Percentiles rank a stretch among this genome's conserved stretches.
Conservation (phyloP, 2,888 invertebrate genomes). For the Phyllotreta cruciferae region DNA sequence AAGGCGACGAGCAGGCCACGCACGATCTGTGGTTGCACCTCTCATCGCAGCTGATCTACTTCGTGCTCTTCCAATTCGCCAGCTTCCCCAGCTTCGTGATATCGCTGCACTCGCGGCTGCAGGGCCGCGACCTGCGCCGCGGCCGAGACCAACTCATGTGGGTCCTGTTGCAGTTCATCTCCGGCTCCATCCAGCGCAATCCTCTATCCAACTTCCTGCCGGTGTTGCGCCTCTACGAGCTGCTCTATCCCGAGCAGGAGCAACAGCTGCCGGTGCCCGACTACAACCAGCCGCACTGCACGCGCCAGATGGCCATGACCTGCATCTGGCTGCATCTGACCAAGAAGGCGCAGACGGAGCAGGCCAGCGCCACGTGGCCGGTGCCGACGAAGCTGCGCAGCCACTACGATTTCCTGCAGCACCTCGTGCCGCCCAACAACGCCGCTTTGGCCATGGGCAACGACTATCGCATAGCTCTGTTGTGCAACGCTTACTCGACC, state of each 20-base stretch:
- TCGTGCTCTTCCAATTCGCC: slow-evolving; percentile 93
- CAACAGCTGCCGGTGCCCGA: slow-evolving; percentile 90
- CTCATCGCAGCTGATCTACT: slow-evolving; percentile 92
- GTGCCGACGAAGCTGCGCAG: slow-evolving; percentile 55
- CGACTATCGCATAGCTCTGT: slow-evolving; percentile 88
- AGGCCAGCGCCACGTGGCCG: slow-evolving; percentile 65
- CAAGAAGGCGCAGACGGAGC: slow-evolving; percentile 90
- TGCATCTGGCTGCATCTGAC: slow-evolving; percentile 97
- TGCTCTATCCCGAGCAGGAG: slow-evolving; percentile 92
- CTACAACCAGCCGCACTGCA: slow-evolving; percentile 83
- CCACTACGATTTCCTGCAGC: slow-evolving; percentile 79
- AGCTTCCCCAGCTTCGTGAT: slow-evolving; percentile 92
- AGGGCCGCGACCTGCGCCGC: slow-evolving; percentile 75
- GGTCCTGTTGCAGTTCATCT: slow-evolving; percentile 95
- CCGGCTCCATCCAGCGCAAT: slow-evolving; percentile 94
- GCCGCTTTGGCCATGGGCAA: slow-evolving; percentile 77
- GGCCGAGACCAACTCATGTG: slow-evolving; percentile 98
- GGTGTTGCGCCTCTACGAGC: slow-evolving; percentile 88
- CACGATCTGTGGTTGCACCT: slow-evolving; percentile 93
- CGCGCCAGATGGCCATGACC: slow-evolving; percentile 91
- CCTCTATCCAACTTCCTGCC: slow-evolving; percentile 88
- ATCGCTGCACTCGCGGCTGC: slow-evolving; percentile 77
- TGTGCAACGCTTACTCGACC: slow-evolving; percentile 95
- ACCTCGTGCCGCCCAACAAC: slow-evolving; percentile 77
- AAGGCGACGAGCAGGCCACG: slow-evolving; percentile 66